Evolutionary conservation across 2,113 vertebrate genomes (phyloP).

Genomic region (Gavialis gangeticus): DNA sequence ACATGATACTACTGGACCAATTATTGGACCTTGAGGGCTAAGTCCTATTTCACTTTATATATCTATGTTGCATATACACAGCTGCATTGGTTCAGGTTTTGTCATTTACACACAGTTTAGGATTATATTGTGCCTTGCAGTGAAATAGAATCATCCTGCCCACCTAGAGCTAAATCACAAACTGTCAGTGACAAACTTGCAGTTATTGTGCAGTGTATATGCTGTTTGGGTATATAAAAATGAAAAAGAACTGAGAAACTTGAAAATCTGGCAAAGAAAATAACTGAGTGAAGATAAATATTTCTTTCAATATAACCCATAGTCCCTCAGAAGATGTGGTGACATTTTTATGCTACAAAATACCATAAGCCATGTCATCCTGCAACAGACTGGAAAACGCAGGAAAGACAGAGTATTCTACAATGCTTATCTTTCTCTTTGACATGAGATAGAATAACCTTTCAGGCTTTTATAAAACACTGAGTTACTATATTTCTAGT

Average conservation of each 20-base stretch:
- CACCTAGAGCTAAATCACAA: too few species aligned
- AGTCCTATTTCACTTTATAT: too few species aligned
- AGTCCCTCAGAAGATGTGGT: not conserved
- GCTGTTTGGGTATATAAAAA: too few species aligned
- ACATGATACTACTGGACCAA: not conserved
- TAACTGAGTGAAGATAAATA: not conserved
- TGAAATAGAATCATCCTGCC: too few species aligned
- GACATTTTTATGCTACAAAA: not conserved
- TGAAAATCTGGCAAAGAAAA: not conserved
- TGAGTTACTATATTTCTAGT: not conserved
- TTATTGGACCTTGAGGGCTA: not conserved
- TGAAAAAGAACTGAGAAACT: not conserved
- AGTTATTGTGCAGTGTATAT: too few species aligned
- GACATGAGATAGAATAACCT: not conserved
- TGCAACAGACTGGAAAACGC: not conserved
- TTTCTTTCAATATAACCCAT: not conserved
- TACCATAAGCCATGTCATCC: not conserved
- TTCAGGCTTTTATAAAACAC: constrained; percentile 16
- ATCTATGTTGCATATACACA: too few species aligned
- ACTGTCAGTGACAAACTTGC: too few species aligned
- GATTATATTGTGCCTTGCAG: too few species aligned
- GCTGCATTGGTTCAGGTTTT: too few species aligned
- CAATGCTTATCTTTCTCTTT: not conserved
- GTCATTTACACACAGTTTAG: too few species aligned
- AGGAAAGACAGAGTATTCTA: not conserved